phyloP scores from a whole-genome alignment of 64 coral and sea anemone genomes.

The Pocillopora verrucosa region DNA sequence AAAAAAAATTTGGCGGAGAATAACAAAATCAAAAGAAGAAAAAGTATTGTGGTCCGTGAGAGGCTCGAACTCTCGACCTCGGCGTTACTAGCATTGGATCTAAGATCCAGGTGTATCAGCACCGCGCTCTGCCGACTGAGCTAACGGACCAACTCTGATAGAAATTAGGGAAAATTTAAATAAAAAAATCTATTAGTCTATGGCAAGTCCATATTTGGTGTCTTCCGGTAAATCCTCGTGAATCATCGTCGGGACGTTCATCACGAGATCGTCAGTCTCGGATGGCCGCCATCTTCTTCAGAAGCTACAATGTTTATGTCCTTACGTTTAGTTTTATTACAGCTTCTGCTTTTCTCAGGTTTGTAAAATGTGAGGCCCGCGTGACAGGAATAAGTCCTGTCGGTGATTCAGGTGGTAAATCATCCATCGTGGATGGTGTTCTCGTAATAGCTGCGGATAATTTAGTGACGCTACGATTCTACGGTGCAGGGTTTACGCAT shows the following conservation, averaged over 20 bases:
- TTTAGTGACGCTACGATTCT: conserved; percentile 44
- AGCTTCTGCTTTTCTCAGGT: conserved; percentile 8
- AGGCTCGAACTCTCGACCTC: conserved; percentile 68
- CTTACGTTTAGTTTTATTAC: conserved; percentile 29
- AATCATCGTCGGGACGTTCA: neutral
- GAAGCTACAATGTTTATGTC: conserved; percentile 9
- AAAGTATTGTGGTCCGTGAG: conserved; percentile 26
- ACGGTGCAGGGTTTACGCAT: conserved; percentile 47
- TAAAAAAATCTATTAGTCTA: neutral
- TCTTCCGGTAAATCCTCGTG: neutral
- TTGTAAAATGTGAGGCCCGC: conserved; percentile 73
- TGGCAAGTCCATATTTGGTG: conserved; percentile 22
- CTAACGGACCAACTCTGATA: conserved; percentile 27
- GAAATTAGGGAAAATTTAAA: neutral
- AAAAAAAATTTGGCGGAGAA: neutral
- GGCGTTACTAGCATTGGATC: conserved; percentile 24
- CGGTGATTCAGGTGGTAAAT: conserved; percentile 30
- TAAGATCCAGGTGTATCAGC: conserved; percentile 36
- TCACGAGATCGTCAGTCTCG: conserved; percentile 38
- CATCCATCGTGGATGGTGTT: conserved; percentile 56
- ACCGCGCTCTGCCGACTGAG: conserved; percentile 68
- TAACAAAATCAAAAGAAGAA: neutral
- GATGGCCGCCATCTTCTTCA: conserved; percentile 68
- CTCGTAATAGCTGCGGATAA: conserved; percentile 42
- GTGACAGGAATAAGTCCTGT: conserved; percentile 76